Base-by-base conservation (phyloP, 2,113 vertebrate species). In the Amphiprion percula region DNA sequence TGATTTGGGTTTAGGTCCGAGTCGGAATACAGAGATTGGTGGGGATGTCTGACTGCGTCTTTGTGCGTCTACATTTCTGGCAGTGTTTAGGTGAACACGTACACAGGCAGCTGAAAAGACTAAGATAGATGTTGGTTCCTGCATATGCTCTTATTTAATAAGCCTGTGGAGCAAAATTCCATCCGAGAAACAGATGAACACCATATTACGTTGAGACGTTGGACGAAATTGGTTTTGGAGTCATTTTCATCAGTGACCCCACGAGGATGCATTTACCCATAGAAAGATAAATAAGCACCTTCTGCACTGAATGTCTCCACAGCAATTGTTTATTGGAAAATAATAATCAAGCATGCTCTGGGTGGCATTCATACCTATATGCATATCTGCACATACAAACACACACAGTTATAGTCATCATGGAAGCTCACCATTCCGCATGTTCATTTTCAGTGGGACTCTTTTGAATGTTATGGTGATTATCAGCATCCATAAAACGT, bases 311-410 rank as follows among this genome's bases (percentile, higher is more conserved):
- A 11, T 41, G 6, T 65, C 39, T 74, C 54, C 85, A 86, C 64
- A 68, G 66, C 67, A 68, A 53, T 23, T 73, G n/a, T 90, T 90
- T 82, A 87, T 87, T 88, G 61, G 58, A 91, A 91, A 90, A 85
- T 72, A 78, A 84, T 74, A 84, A 54, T 79, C 69, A 84, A 61
- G 39, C 87, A 85, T 86, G 83, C 83, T 83, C 39, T 49, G 37
- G 71, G 66, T 74, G 30, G 24, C 78, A 74, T 62, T 72, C 62
- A 72, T 65, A 63, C 33, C 37, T 64, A 28, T 24, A 56, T 60
- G 56, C 58, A 80, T 46, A 66, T 58, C 26, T 61, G 30, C 26
- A 77, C 66, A 72, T 52, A 33, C n/a, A 60, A 23, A 79, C 68
- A 84, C 76, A 81, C 80, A 78, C 71, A 81, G 52, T 15, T 63